Evolutionary conservation across 2,888 invertebrate genomes (phyloP).

Genomic region (Agapostemon virescens): DNA sequence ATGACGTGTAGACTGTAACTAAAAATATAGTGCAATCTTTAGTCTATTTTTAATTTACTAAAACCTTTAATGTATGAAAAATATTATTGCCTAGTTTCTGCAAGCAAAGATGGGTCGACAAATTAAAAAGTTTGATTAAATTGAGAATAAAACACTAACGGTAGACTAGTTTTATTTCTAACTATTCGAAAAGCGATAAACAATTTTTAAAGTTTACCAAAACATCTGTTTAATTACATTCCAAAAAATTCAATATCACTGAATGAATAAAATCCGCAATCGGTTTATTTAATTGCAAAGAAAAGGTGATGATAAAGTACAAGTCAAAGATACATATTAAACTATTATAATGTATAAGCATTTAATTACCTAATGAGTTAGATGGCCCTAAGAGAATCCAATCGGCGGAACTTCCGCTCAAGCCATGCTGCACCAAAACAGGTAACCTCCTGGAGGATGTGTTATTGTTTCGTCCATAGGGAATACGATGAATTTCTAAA

Average conservation of each 20-base stretch:
- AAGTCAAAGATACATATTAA: not conserved
- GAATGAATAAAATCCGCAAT: not conserved
- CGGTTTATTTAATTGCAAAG: not conserved
- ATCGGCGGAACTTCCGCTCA: conserved; percentile 85
- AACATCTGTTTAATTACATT: not conserved
- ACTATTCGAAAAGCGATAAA: not conserved
- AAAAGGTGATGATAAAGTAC: not conserved
- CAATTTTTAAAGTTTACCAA: not conserved
- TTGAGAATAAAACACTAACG: not conserved
- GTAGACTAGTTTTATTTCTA: not conserved
- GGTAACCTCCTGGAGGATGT: conserved; percentile 65
- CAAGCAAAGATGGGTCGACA: not conserved
- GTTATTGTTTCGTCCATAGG: conserved; percentile 74
- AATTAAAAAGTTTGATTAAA: not conserved
- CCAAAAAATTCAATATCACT: not conserved
- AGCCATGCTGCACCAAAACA: conserved; percentile 83
- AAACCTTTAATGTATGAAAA: not conserved
- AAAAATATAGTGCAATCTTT: not conserved
- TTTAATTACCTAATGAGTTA: conserved; percentile 61
- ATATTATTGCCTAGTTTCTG: not conserved
- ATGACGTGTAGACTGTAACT: too few relatives aligned
- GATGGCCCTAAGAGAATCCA: conserved; percentile 87
- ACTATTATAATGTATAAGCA: not conserved
- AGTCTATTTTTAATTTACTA: not conserved
- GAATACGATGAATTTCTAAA: conserved; percentile 81